Base-by-base conservation (phyloP, 2,888 invertebrate species). In the Hymenopus coronatus region DNA sequence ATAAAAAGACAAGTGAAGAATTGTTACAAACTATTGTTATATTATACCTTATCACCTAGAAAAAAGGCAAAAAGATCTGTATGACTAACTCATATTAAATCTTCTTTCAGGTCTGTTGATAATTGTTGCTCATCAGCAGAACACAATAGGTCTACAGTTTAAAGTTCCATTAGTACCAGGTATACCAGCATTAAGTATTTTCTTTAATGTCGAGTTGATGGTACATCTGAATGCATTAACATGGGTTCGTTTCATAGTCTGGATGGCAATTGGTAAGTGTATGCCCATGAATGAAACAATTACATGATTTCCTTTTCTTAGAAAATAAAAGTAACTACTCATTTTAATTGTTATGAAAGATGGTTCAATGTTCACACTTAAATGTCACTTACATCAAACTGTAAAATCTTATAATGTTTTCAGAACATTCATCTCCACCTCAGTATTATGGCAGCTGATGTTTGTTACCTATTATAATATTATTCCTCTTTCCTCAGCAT, bases 221-320 rank as follows among this genome's bases (percentile, higher is more conserved):
- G 95, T 97, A 54, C 97, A 97, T 91, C 94, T 98, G 88, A 97
- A 97, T 91, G 94, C 96, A 0, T 93, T 97, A 28, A 98, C 98
- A 0, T 98, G 98, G 98, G 94, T 97, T 8, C 94, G 98, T 82
- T 98, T 98, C 92, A 95, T 97, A 91, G 96, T 97, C 85, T 98
- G 98, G 98, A 97, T 98, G 95, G 95, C 96, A 84, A 92, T 97
- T 89, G 98, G 98, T 96, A 93, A 94, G 94, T 90, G 81, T 12
- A 85, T 27, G 82, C n/a, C 7, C 82, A 27, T 27, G n/a, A 82
- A 40, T 12, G 40, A 40, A 40, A 40, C 9, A 12, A 40, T 40
- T 40, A 40, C 12, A 40, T 40, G 0, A 12, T 40, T 40, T 40
- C 40, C 40, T 12, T 40, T 40, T 40, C 8, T 40, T 40, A 12